These are phyloP conservation scores for Cheilosia grossa DNA, from an alignment of 2,888 invertebrate species.

Conservation along the genomic window DNA sequence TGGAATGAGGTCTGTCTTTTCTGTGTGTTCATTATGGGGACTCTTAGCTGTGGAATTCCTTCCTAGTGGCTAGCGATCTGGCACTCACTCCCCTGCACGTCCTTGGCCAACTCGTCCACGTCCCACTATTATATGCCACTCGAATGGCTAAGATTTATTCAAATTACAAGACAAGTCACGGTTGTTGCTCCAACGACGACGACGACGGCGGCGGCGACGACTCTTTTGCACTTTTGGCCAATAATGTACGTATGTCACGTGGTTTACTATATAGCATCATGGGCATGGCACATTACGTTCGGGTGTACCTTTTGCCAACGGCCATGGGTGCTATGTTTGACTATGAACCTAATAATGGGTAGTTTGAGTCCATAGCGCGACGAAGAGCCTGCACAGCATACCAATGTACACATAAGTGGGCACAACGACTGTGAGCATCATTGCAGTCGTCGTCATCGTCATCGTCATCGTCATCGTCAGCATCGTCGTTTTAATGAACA, in stretches of 20 bases:
- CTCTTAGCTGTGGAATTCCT: conserved; percentile 58
- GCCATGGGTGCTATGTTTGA: conserved; percentile 65
- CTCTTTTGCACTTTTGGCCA: conserved; percentile 59
- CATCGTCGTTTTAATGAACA: conserved; percentile 67
- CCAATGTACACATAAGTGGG: conserved; percentile 58
- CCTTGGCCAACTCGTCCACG: conserved; percentile 62
- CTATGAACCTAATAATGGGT: conserved; percentile 63
- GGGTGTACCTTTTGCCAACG: conserved; percentile 40
- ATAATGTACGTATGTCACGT: conserved; percentile 73
- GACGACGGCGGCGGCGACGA: conserved; percentile 18
- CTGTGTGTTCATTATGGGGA: conserved; percentile 70
- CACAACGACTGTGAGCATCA: conserved; percentile 41
- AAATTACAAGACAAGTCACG: conserved; percentile 75
- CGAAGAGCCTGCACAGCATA: conserved; percentile 49
- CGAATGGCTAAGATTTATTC: conserved; percentile 74
- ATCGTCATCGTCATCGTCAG: conserved; percentile 18
- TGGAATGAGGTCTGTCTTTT: conserved; percentile 58
- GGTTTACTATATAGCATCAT: conserved; percentile 66
- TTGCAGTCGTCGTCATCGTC: conserved; percentile 21
- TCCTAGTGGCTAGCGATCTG: conserved; percentile 38
- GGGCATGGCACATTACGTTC: conserved; percentile 71
- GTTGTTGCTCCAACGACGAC: conserved; percentile 54
- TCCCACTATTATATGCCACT: conserved; percentile 58
- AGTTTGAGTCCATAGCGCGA: conserved; percentile 36
- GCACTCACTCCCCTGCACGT: conserved; percentile 49